Evolutionary conservation across 2,797 vertebrate genomes (phyloP).

Genomic region (Myotis myotis): DNA sequence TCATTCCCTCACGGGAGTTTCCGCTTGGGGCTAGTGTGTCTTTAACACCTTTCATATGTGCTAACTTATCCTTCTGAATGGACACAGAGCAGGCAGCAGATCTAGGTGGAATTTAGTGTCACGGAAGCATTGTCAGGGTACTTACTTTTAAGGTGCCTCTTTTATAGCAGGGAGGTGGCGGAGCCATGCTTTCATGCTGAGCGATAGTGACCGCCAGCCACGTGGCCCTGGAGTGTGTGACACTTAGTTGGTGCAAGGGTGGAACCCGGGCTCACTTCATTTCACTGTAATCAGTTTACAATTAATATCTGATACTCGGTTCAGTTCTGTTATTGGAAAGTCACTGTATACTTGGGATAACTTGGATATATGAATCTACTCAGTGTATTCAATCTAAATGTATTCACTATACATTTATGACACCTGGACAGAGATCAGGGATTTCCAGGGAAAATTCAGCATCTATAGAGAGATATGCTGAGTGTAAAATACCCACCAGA

Average conservation of each 20-base stretch:
- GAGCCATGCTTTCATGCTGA: neutral
- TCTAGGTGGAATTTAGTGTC: neutral
- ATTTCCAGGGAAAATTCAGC: constrained; percentile 10
- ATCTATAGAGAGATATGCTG: neutral
- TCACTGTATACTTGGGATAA: neutral
- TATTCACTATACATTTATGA: neutral
- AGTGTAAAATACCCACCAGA: neutral
- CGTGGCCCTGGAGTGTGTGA: neutral
- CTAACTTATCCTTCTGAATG: neutral
- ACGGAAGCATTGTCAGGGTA: neutral
- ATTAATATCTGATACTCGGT: neutral
- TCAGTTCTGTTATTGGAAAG: constrained; percentile 41
- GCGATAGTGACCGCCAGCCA: neutral
- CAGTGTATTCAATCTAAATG: neutral
- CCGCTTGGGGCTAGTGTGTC: neutral
- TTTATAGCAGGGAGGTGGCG: neutral
- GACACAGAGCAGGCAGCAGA: neutral
- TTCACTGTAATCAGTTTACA: constrained; percentile 18
- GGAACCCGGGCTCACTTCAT: neutral
- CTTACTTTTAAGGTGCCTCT: neutral
- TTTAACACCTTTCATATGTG: constrained; percentile 10
- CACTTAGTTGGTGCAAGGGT: neutral
- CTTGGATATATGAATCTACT: neutral
- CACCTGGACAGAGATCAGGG: neutral
- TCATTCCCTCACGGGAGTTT: constrained; percentile 11